Base-by-base conservation (phyloP, 2,113 vertebrate genomes). In the Anguilla rostrata region DNA sequence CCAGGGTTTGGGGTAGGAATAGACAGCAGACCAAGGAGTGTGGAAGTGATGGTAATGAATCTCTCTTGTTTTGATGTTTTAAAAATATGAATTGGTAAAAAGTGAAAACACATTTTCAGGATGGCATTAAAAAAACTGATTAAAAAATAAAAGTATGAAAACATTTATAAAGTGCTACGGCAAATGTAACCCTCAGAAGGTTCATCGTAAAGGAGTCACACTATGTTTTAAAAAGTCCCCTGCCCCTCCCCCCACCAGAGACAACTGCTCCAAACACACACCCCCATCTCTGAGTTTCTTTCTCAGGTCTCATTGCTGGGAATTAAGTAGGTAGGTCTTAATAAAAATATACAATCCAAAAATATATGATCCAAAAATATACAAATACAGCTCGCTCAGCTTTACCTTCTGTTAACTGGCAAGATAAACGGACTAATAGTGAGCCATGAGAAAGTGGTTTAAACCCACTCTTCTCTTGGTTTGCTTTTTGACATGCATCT, bases 381-480 rank as follows among this genome's bases (percentile, higher is more conserved):
- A 66, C 4, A 66, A 20, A 20, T 22, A 26, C 60, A 22, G 60
- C n/a, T 75, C n/a, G 1, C 71, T n/a, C 71, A 1, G 71, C 71
- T 34, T 75, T 75, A 12, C 71, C 8, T n/a, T 9, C 8, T 34
- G 8, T 75, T n/a, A 34, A 34, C 1, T 7, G 71, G 5, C 2
- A 22, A 29, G n/a, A 9, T 75, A 75, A 75, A 75, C 11, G 40
- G 83, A 18, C 11, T 81, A 86, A 79, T 14, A 26, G 83, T 26
- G 60, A 75, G 80, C 79, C 16, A 81, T 84, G 63, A 18, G 71
- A 43, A 34, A 29, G 60, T 60, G 79, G 82, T 91, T 90, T 83
- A 92, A 49, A 92, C 78, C 89, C 89, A 92, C 26, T 83, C 80
- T 63, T 85, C 89, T 66, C 16, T 86, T 7, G 8, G 43, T 63